These are phyloP conservation scores for Athene noctua DNA, from an alignment of 2,113 vertebrate genomes.

Conservation along the genomic window DNA sequence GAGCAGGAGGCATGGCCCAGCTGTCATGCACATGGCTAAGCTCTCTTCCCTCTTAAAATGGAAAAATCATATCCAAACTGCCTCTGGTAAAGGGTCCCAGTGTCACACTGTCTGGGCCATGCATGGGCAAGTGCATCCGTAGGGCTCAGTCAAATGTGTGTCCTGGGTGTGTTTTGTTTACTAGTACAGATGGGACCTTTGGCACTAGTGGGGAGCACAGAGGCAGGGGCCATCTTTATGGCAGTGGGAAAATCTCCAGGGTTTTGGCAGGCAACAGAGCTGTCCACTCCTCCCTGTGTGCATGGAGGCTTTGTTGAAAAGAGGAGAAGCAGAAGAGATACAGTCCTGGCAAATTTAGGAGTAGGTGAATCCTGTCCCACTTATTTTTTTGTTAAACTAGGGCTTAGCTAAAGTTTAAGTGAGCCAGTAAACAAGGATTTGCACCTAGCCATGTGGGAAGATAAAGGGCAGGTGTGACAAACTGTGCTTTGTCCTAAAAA, in stretches of 20 bases:
- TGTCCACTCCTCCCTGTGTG: background rate
- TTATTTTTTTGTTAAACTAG: background rate
- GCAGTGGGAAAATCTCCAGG: background rate
- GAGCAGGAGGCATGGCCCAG: background rate
- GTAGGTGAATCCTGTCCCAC: background rate
- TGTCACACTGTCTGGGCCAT: accelerated
- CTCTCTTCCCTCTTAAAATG: background rate
- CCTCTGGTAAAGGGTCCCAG: background rate
- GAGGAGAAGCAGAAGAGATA: background rate
- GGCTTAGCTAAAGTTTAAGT: background rate
- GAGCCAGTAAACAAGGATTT: background rate
- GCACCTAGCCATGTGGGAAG: background rate
- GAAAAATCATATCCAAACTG: background rate
- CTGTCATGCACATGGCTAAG: background rate
- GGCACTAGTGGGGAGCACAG: background rate
- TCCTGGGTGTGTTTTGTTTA: background rate
- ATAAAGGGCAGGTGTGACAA: background rate
- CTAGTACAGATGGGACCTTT: background rate
- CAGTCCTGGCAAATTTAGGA: background rate
- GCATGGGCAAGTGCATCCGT: accelerated
- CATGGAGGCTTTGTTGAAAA: background rate
- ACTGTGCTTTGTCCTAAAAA: background rate
- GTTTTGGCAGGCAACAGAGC: background rate
- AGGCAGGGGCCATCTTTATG: background rate
- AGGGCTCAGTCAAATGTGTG: background rate